Evolutionary conservation across 2,113 vertebrate genomes (phyloP), one percentile per base, ranked within the genome.

Genomic region (Lampris incognitus): DNA sequence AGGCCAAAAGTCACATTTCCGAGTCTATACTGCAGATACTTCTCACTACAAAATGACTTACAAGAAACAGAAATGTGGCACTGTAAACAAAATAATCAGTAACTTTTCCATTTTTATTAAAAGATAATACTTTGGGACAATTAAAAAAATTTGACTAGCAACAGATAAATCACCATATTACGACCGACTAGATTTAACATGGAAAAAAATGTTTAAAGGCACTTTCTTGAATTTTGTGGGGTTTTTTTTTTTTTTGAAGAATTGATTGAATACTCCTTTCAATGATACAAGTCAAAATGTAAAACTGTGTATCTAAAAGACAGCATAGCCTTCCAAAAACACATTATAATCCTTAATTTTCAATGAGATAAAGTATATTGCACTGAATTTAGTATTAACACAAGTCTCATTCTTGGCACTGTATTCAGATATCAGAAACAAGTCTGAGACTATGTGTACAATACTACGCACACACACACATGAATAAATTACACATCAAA

Each of bases 321-420:
- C 11, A 3, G 50, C 49, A 0, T 3, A 52, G n/a, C n/a, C 2
- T 42, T 8, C 46, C 64, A 10, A n/a, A 69, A 57, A 6, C 78
- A n/a, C 11, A 66, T 37, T 57, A 36, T 38, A 65, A 6, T 55
- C 9, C 64, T 59, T 37, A 37, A 36, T 57, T 5, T 13, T 9
- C 1, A 36, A 57, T 37, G 9, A 66, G 4, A 55, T 11, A 51
- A 68, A 64, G 38, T 10, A 67, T 57, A 85, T 67, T 76, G 77
- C 77, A 81, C 59, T 44, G 9, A 40, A 49, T 24, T 50, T 60
- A 42, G 10, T 76, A 82, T 83, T 82, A 87, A 84, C 66, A 85
- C 49, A 66, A 42, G 10, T 63, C 42, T 79, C 69, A 84, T 50
- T 3, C 52, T 72, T 85, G 74, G 72, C 87, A 71, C 38, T 13